Evolutionary conservation across 1,140 invertebrate genomes (phyloP).

Genomic region (Venturia canescens): DNA sequence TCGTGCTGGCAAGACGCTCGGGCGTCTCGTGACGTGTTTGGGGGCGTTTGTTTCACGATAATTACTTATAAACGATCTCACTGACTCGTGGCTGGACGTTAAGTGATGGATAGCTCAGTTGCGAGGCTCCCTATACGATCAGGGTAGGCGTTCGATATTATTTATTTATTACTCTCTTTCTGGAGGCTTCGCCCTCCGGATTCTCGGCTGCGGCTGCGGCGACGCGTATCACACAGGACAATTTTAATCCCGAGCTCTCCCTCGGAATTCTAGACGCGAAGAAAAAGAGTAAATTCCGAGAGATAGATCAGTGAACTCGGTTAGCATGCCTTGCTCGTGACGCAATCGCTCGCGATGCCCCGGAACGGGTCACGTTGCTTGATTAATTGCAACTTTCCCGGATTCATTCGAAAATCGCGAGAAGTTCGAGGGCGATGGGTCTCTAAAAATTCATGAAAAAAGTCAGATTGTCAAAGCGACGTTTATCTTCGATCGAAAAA

Average conservation of each 20-base stretch:
- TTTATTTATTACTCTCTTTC: constrained; percentile 4
- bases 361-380: not conserved
- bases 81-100: constrained; percentile 48
- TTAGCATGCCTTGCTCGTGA: constrained; percentile 47
- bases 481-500: too few species aligned
- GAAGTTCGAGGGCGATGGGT: not conserved
- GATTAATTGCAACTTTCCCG: constrained; percentile 24
- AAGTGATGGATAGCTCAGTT: constrained; percentile 54
- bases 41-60: constrained; percentile 33
- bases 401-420: not conserved
- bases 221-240: not conserved
- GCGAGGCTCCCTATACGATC: not conserved
- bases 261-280: not conserved
- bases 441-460: not conserved
- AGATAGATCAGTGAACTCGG: constrained; percentile 25
- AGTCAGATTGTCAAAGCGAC: too few species aligned
- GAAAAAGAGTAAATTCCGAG: constrained; percentile 5
- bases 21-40: not conserved
- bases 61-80: constrained; percentile 48
- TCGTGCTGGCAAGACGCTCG: not conserved
- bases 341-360: not conserved
- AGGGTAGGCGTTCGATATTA: constrained; percentile 26
- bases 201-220: not conserved
- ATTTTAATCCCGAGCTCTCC: not conserved
- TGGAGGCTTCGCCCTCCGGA: not conserved